A percentile compares a stretch with the other conserved stretches of the same genome.
phyloP scores from a whole-genome alignment of 2,797 vertebrate species.

The Pachyuromys duprasi region DNA sequence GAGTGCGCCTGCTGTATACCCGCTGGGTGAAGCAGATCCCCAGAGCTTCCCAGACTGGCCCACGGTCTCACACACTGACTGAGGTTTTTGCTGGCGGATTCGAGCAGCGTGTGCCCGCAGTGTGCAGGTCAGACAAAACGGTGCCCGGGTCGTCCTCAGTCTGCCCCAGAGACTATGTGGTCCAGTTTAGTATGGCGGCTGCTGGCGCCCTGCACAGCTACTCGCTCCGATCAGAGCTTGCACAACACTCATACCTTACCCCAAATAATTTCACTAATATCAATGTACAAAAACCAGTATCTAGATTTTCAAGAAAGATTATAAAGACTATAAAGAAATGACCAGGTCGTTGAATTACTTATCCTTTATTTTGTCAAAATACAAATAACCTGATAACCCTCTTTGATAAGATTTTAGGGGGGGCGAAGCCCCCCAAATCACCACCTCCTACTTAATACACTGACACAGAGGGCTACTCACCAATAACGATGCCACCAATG shows the following conservation, averaged over 20 bases:
- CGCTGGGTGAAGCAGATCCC: no score
- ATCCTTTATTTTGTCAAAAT: not conserved
- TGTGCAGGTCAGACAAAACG: no score
- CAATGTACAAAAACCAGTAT: constrained; percentile 16
- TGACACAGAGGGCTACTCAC: constrained; percentile 86
- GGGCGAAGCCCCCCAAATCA: not conserved
- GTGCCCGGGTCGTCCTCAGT: no score
- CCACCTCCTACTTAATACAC: not conserved
- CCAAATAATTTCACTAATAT: constrained; percentile 7
- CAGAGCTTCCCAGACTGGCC: no score
- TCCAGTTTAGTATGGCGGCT: no score
- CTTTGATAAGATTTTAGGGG: constrained; percentile 27
- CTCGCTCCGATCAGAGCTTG: no score
- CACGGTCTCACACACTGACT: no score
- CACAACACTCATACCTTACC: not conserved
- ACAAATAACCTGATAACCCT: constrained; percentile 21
- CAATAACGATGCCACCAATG: constrained; percentile 97
- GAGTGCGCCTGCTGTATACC: no score
- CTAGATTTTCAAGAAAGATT: not conserved
- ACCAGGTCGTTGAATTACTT: not conserved
- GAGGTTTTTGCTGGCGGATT: no score
- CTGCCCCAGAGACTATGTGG: no score
- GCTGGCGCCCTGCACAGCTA: no score
- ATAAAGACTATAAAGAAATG: not conserved
- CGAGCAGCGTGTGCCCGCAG: no score